These are phyloP conservation scores for Laspeyria flexula DNA, from an alignment of 2,888 invertebrate species.

Conservation along the genomic window DNA sequence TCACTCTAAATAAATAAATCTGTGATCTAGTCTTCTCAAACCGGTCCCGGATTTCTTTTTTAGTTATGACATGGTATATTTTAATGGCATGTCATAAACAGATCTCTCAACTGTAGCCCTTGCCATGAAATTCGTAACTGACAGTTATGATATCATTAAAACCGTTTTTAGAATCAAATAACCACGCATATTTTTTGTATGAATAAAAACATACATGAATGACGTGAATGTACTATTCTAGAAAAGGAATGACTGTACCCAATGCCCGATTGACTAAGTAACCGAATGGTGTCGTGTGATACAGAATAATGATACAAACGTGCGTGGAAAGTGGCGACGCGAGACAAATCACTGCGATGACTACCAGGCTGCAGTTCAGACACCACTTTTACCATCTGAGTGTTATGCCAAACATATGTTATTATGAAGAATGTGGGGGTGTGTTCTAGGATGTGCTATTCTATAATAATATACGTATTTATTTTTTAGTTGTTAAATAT, in stretches of 20 bases:
- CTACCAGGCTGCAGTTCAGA: conserved; percentile 45
- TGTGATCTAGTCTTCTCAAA: conserved; percentile 20
- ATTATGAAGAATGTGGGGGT: conserved; percentile 10
- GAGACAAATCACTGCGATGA: conserved; percentile 58
- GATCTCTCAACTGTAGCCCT: conserved; percentile 12
- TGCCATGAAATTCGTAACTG: conserved; percentile 18
- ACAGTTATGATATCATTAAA: conserved; percentile 5
- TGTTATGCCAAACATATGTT: conserved; percentile 13
- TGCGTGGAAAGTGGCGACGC: conserved; percentile 62
- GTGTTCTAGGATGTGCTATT: conserved; percentile 18
- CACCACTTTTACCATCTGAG: conserved; percentile 31
- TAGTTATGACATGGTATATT: conserved; percentile 4
- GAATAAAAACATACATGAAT: conserved; percentile 9
- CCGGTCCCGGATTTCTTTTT: conserved; percentile 1
- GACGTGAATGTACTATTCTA: conserved; percentile 48
- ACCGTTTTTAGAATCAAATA: conserved; percentile 6
- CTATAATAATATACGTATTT: conserved; percentile 1
- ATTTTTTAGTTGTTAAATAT: no score
- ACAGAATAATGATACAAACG: conserved; percentile 54
- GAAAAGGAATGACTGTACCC: conserved; percentile 48
- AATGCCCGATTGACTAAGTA: conserved; percentile 59
- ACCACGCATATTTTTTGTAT: neutral
- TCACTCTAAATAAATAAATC: conserved; percentile 23
- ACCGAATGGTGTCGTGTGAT: conserved; percentile 59
- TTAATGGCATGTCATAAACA: conserved; percentile 23